Evolutionary conservation across 23 tunicate genomes (phyloP).

Genomic region (Ascidia mentula): DNA sequence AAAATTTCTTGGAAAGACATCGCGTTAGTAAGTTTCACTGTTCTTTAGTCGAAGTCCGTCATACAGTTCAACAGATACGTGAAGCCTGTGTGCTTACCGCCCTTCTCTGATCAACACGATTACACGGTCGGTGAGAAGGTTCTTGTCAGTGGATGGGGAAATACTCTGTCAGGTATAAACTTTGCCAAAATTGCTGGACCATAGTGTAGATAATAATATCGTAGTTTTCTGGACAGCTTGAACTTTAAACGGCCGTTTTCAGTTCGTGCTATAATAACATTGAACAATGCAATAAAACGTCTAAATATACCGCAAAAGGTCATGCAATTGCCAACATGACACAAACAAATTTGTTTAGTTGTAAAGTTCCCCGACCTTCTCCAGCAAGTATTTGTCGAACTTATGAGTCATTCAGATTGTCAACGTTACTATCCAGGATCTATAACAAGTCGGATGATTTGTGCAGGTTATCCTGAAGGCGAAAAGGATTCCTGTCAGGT

Average conservation of each 20-base stretch:
- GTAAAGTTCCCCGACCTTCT: conserved; percentile 8
- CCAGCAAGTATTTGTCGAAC: conserved; percentile 30
- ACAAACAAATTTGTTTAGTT: no score
- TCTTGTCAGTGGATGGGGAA: conserved; percentile 68
- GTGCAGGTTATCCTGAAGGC: conserved; percentile 51
- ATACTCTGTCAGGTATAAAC: no score
- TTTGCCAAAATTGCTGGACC: no score
- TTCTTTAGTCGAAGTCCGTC: conserved; percentile 14
- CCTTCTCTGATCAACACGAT: background rate
- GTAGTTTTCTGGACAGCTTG: no score
- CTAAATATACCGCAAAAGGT: no score
- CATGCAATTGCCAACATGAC: no score
- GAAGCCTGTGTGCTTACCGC: conserved; percentile 47
- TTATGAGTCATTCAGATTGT: conserved; percentile 20
- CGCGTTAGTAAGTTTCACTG: conserved; percentile 29
- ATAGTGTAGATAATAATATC: no score
- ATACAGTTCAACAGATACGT: conserved; percentile 26
- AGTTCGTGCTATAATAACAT: no score
- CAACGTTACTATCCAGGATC: background rate
- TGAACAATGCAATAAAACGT: no score
- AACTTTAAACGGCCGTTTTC: no score
- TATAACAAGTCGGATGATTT: conserved; percentile 27
- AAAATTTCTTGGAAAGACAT: no score
- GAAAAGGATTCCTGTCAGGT: conserved; percentile 67
- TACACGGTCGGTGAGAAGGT: conserved; percentile 14